phyloP scores from a whole-genome alignment of 2,113 vertebrate genomes.

The Aphyosemion australe region DNA sequence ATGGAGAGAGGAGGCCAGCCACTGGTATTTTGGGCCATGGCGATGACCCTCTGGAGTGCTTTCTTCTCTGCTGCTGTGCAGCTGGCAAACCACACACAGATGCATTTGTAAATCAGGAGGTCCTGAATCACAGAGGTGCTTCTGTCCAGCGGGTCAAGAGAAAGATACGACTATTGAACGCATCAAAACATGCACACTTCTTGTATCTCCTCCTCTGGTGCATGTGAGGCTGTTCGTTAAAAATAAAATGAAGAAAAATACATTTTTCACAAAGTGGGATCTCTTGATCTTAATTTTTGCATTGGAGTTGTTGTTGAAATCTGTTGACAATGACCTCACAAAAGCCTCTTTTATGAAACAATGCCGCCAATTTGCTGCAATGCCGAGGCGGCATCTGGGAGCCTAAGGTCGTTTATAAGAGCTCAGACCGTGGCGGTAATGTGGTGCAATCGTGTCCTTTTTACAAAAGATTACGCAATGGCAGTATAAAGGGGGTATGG shows the following conservation, averaged over 20 bases:
- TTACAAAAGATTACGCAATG: no score
- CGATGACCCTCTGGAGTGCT: not conserved
- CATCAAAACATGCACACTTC: not conserved
- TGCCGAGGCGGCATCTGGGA: no score
- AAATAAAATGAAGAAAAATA: not conserved
- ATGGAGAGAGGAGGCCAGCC: not conserved
- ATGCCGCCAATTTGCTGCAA: no score
- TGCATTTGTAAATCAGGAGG: constrained; percentile 6
- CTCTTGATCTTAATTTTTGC: not conserved
- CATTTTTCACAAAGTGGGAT: not conserved
- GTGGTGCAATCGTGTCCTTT: no score
- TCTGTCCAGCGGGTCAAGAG: not conserved
- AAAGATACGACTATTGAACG: not conserved
- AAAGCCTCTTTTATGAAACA: no score
- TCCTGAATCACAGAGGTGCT: not conserved
- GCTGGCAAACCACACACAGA: constrained; percentile 9
- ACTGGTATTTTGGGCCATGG: not conserved
- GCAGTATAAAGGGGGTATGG: no score
- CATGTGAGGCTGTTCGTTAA: not conserved
- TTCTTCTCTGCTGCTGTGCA: constrained; percentile 3
- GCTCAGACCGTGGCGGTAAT: no score
- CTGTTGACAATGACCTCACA: not conserved
- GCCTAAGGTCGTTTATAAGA: no score
- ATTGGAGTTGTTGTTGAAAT: not conserved
- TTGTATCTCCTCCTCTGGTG: not conserved